A percentile compares a stretch with the other conserved stretches of the same genome.
Conservation (phyloP, 1,140 invertebrate genomes). For the Halotydeus destructor region DNA sequence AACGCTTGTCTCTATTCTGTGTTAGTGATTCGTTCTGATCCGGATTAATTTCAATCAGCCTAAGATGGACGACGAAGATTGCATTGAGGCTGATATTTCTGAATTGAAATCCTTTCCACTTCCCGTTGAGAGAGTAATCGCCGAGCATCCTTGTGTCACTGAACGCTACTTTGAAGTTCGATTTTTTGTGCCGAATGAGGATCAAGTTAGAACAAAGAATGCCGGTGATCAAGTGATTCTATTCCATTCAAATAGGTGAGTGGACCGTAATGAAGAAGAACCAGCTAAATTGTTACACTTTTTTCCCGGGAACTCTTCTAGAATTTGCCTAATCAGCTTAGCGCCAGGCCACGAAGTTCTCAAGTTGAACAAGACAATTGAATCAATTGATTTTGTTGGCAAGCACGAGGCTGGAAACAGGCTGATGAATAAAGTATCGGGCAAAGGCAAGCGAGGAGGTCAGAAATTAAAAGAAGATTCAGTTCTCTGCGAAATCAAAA, state of each 20-base stretch:
- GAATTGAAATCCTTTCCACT: background rate
- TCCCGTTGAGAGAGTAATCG: background rate
- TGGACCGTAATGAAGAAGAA: too few relatives aligned
- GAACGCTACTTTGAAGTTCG: constrained; percentile 4
- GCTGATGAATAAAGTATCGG: constrained; percentile 10
- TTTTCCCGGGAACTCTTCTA: too few relatives aligned
- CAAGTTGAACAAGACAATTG: background rate
- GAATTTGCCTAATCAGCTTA: constrained; percentile 1
- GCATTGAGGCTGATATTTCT: too few relatives aligned
- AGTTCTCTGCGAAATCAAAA: constrained; percentile 4
- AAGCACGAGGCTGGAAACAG: constrained; percentile 2
- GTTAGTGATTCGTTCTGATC: too few relatives aligned
- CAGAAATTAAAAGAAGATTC: constrained; percentile 5
- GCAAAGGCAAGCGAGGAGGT: constrained; percentile 12
- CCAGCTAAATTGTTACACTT: too few relatives aligned
- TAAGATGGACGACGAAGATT: too few relatives aligned
- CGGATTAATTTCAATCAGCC: too few relatives aligned
- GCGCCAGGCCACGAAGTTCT: constrained; percentile 1
- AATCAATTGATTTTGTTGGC: background rate
- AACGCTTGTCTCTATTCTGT: too few relatives aligned
- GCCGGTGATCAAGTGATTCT: background rate
- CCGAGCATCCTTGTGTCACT: background rate
- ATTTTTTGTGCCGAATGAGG: background rate
- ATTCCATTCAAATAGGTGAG: constrained; percentile 6
- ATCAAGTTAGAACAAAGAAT: too few relatives aligned